Evolutionary conservation across 2,797 vertebrate genomes (phyloP), one percentile per base, ranked within the genome.

Genomic region (Malurus splendens): DNA sequence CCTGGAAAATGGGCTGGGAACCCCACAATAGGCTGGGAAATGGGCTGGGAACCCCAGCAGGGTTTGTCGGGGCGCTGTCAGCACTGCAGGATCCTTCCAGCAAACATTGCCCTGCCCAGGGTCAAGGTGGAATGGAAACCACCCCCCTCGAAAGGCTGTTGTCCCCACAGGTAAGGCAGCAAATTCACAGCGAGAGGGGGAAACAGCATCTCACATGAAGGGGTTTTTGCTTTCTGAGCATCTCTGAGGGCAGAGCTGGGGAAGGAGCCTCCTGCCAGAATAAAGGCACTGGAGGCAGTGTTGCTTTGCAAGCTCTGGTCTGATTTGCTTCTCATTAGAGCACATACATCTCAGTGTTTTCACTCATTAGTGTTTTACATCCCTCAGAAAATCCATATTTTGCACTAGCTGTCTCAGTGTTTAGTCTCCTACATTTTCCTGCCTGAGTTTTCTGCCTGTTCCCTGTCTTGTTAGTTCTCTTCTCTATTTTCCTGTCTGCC

Each of bases 281-380:
- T 55, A 32, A 85, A 83, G 78, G 64, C 55, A 33, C 62, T 36
- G 56, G 25, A 47, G 30, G 54, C 66, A 78, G 64, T 19, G 24
- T 4, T 27, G 65, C 74, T 68, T 62, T 86, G 48, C 76, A 81
- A 61, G 45, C 38, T 67, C 22, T 20, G 14, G 38, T 24, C 66
- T 81, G 70, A 50, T 82, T 85, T 93, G 62, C 89, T 86, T 72
- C 93, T 90, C 92, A 85, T 93, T 90, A 86, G 56, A 84, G 90
- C 89, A 79, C 90, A 57, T 56, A 62, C 19, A 18, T 75, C 79
- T 66, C 74, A 8, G 68, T 92, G 73, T 72, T 94, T 95, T 93
- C 67, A 89, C 66, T 92, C 85, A 90, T 91, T 89, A 93, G 82
- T 54, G 77, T 75, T 93, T 87, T 87, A 81, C 80, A 89, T 89